Evolutionary conservation across 2,888 invertebrate genomes (phyloP), one percentile per base, ranked within the genome.

Genomic region (Cheilosia pagana): DNA sequence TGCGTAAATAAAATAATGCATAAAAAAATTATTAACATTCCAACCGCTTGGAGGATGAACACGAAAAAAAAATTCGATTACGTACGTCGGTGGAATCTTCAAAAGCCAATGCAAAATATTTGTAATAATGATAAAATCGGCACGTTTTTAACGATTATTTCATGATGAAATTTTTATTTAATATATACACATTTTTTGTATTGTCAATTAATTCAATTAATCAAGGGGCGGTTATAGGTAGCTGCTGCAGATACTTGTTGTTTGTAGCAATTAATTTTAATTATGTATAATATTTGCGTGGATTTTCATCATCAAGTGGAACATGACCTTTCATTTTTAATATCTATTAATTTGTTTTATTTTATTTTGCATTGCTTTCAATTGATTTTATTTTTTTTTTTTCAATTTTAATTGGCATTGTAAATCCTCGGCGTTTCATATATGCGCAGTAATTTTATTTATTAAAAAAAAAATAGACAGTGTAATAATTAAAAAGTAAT

Each of bases 241-340:
- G 55, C 55, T 31, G 16, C 31, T 55, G 16, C 2, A 35, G 35
- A 12, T 31, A 16, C 55, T 55, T n/a, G 31, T 57, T 57, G 57
- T 35, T 39, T 35, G 57, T 35, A 19, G n/a, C 57, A 57, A 57
- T 57, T 57, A 57, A 57, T 57, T 57, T 57, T 57, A 57, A 57
- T 57, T 57, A 57, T 57, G 57, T 57, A 57, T 57, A 35, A 35
- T 57, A 35, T 57, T 57, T 35, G 35, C 19, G 6, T 35, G 31
- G 31, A 35, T 57, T 50, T 50, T 50, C 50, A 25, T 23, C 21
- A 50, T 50, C 50, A 21, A 50, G 50, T 23, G 50, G 50, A 25
- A 50, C 23, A 14, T 23, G 21, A 23, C 12, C 19, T 31, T 57
- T 57, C 19, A 57, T 57, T 35, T 35, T 57, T 19, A 31, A 35